Conservation (phyloP, 35 echinoderm and acorn worm genomes). For the Nesometra sesokonis region DNA sequence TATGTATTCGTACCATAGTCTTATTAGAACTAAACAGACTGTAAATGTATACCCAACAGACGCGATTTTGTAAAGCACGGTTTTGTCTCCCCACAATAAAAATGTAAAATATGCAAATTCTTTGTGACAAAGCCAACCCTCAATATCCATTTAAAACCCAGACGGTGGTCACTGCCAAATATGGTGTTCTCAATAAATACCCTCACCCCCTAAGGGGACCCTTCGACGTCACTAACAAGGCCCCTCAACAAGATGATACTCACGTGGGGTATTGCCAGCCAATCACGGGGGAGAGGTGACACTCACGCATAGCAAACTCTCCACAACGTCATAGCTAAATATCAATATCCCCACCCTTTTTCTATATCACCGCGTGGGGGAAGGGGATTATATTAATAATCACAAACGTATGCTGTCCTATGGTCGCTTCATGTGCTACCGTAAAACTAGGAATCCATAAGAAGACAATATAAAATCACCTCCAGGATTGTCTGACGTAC, state of each 20-base stretch:
- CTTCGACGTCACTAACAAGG: not conserved
- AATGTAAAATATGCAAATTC: not conserved
- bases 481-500: not conserved
- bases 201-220: constrained; percentile 24
- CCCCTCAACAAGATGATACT: constrained; percentile 4
- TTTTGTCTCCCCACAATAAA: not conserved
- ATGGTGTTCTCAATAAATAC: constrained; percentile 4
- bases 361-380: not conserved
- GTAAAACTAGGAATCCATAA: not conserved
- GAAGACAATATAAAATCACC: not conserved
- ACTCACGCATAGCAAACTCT: not conserved
- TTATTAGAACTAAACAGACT: too few species aligned
- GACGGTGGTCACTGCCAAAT: not conserved
- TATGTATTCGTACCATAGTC: too few species aligned
- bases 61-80: not conserved
- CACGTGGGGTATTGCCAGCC: constrained; percentile 12
- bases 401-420: not conserved
- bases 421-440: not conserved
- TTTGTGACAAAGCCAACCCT: not conserved
- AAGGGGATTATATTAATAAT: not conserved
- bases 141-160: not conserved
- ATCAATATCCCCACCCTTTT: not conserved
- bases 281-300: constrained; percentile 13
- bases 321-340: not conserved
- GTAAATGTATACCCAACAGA: not conserved